phyloP scores from a whole-genome alignment of 2,113 vertebrate species.

The Cryptomyrus ogoouensis region DNA sequence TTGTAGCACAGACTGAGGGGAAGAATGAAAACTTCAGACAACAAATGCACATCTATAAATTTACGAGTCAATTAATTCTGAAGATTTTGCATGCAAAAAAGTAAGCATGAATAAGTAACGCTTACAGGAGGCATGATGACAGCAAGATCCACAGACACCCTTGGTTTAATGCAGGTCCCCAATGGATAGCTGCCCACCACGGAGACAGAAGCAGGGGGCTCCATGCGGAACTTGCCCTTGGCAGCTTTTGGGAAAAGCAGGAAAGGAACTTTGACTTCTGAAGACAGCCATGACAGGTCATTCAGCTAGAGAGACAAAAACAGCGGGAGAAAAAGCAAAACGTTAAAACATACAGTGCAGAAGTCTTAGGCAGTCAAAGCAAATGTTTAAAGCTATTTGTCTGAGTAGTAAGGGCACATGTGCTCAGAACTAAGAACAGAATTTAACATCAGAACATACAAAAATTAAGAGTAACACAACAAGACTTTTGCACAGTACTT shows the following conservation, averaged over 20 bases:
- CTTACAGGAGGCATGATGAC: constrained; percentile 84
- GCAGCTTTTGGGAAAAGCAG: constrained; percentile 71
- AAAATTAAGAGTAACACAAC: not conserved
- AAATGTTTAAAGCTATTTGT: not conserved
- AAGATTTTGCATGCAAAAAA: not conserved
- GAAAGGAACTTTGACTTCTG: constrained; percentile 71
- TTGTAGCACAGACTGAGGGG: constrained; percentile 74
- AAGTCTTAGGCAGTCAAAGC: not conserved
- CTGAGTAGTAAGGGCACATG: not conserved
- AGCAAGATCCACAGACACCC: constrained; percentile 76
- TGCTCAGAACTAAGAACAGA: not conserved
- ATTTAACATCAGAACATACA: not conserved
- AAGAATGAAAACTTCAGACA: not conserved
- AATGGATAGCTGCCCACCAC: constrained; percentile 90
- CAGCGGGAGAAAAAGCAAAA: not conserved
- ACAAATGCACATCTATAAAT: not conserved
- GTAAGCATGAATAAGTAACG: not conserved
- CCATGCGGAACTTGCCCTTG: constrained; percentile 80
- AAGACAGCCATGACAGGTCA: constrained; percentile 77
- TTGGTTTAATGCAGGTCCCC: constrained; percentile 78
- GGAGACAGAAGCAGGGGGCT: constrained; percentile 68
- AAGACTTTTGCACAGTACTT: not conserved
- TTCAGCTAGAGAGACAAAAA: constrained; percentile 59
- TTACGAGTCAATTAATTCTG: not conserved
- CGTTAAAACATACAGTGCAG: not conserved